Percentiles rank a stretch among this genome's conserved stretches.
These are phyloP conservation scores for Hippocampus barbouri DNA, from an alignment of 2,113 vertebrate genomes.

Conservation along the genomic window DNA sequence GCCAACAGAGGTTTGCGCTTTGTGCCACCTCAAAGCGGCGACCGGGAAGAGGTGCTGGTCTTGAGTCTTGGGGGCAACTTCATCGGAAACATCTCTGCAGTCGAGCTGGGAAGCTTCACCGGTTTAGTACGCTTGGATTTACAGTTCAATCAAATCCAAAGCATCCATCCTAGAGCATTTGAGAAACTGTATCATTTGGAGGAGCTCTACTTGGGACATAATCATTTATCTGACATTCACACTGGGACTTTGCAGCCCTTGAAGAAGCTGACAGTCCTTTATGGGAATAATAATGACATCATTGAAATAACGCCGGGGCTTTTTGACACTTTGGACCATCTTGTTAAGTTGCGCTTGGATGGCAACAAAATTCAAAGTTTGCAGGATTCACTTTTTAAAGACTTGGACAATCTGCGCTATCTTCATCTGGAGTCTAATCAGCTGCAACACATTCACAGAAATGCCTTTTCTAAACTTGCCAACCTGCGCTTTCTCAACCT, in stretches of 20 bases:
- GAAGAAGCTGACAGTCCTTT: constrained; percentile 82
- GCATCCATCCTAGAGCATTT: constrained; percentile 84
- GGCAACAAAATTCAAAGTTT: constrained; percentile 80
- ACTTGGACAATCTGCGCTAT: constrained; percentile 80
- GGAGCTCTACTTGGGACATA: constrained; percentile 93
- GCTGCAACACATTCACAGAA: constrained; percentile 82
- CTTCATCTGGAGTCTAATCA: constrained; percentile 89
- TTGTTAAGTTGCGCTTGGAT: constrained; percentile 87
- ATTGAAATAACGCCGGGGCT: constrained; percentile 72
- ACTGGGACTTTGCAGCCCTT: constrained; percentile 79
- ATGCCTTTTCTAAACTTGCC: constrained; percentile 79
- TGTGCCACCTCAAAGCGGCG: constrained; percentile 73
- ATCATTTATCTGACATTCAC: constrained; percentile 75
- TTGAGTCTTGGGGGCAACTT: constrained; percentile 93
- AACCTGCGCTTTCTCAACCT: constrained; percentile 89
- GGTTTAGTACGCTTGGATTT: constrained; percentile 83
- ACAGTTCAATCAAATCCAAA: constrained; percentile 89
- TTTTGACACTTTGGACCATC: constrained; percentile 77
- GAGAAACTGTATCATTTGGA: constrained; percentile 81
- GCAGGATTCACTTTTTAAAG: constrained; percentile 81
- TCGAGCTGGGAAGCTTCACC: constrained; percentile 80
- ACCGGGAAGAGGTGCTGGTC: constrained; percentile 76
- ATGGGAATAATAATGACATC: constrained; percentile 84
- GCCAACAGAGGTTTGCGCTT: constrained; percentile 86
- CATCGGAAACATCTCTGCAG: constrained; percentile 83